These are phyloP conservation scores for Sus cebifrons DNA, from an alignment of 2,797 vertebrate species.

Conservation along the genomic window DNA sequence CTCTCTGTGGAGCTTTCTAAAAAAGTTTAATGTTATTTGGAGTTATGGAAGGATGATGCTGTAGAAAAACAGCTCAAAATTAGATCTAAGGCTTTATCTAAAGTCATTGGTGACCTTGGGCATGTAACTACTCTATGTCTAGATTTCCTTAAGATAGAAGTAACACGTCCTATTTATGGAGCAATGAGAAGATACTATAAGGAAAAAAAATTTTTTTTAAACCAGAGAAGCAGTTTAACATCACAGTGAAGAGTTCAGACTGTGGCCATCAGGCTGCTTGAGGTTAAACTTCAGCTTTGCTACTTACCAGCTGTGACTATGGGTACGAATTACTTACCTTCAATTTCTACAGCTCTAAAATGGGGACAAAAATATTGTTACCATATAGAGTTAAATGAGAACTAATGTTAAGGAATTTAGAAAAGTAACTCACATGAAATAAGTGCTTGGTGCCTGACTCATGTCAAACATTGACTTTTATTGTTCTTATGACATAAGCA, in stretches of 20 bases:
- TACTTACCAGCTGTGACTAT: neutral
- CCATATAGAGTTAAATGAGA: neutral
- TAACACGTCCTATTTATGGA: neutral
- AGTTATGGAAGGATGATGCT: neutral
- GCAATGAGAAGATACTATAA: neutral
- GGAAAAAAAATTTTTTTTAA: conserved; percentile 39
- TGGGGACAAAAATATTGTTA: neutral
- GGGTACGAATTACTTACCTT: neutral
- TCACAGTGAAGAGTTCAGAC: neutral
- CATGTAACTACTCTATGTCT: neutral
- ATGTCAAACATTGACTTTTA: neutral
- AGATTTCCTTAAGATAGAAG: neutral
- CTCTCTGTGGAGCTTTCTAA: neutral
- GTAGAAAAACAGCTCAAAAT: conserved; percentile 30
- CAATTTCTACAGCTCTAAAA: conserved; percentile 37
- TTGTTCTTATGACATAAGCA: neutral
- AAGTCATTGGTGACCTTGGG: neutral
- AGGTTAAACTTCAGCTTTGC: conserved; percentile 5
- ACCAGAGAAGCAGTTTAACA: neutral
- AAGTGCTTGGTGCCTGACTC: neutral
- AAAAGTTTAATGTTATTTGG: neutral
- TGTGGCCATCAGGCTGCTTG: neutral
- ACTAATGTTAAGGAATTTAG: neutral
- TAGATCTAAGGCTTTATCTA: neutral
- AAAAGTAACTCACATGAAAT: neutral